Percentiles rank a stretch among this genome's conserved stretches.
Evolutionary conservation across 2,888 invertebrate genomes (phyloP).

Genomic region (Clitarchus hookeri): DNA sequence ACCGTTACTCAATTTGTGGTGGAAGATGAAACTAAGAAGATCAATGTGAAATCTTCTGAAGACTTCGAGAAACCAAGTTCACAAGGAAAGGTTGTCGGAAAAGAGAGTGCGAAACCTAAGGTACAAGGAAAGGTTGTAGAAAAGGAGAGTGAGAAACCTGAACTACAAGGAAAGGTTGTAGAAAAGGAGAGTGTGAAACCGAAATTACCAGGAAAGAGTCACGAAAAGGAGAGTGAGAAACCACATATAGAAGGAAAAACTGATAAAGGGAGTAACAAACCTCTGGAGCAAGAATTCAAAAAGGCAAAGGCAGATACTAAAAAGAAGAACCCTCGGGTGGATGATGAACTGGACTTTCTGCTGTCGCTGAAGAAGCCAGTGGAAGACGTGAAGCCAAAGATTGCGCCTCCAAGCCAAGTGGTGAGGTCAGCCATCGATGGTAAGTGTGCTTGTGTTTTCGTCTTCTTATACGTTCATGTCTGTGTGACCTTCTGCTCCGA

Average conservation of each 20-base stretch:
- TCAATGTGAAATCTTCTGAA: not conserved
- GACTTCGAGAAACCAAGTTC: not conserved
- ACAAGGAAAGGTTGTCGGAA: not conserved
- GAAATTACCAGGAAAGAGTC: not conserved
- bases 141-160: too few species aligned
- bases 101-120: too few species aligned
- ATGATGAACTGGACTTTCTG: conserved; percentile 35
- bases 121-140: too few species aligned
- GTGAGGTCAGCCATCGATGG: conserved; percentile 20
- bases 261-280: not conserved
- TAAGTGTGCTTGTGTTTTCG: not conserved
- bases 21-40: not conserved
- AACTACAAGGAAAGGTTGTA: too few species aligned
- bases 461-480: too few species aligned
- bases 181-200: too few species aligned
- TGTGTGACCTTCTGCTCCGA: too few species aligned
- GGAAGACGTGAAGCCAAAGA: not conserved
- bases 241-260: not conserved
- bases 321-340: conserved; percentile 15
- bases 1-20: not conserved
- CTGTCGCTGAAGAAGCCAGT: conserved; percentile 31
- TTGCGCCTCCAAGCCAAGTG: not conserved
- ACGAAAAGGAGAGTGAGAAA: not conserved
- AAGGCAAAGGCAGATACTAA: not conserved
- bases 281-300: not conserved